Evolutionary conservation across 2,113 vertebrate species (phyloP), one percentile per base, ranked within the genome.

Genomic region (Scophthalmus maximus): DNA sequence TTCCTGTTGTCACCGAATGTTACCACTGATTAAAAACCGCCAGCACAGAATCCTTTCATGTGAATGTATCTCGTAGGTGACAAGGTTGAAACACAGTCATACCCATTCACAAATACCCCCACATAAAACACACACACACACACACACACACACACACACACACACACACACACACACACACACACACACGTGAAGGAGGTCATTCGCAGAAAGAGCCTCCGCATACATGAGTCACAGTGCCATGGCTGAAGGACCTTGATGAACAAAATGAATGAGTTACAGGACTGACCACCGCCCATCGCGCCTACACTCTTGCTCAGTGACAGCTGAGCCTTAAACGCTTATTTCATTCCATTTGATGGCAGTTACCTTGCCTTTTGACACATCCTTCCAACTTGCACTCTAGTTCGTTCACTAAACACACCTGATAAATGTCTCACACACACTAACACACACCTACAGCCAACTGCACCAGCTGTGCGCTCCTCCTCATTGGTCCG

Each of bases 251-350:
- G 55, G 53, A 40, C 22, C 58, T 72, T 68, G 32, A 25, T 47
- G 60, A 72, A 80, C 52, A 62, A 78, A 80, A 71, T 58, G 23
- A 78, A 78, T 86, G 77, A 86, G 66, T 89, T 83, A 89, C 44
- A 83, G 9, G n/a, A 82, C 52, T 57, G 84, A 63, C 71, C 76
- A 40, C 77, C 78, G 15, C 62, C 65, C 10, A 5, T 34, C 30
- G 62, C 17, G 5, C 40, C 14, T 20, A 60, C 68, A 65, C 49
- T 30, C 42, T 53, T 44, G 25, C 78, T 79, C 50, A 4, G 27
- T 62, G 57, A 86, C 71, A 86, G 63, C 40, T 72, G 74, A 79
- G 50, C 56, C 25, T 87, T 78, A 53, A 79, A 78, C 76, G 56
- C 74, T 55, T 62, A 52, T 79, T 86, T 85, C 65, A 76, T 79